Evolutionary conservation across 53 echinoderm and acorn worm genomes (phyloP), one percentile per base, ranked within the genome.

Genomic region (Astropecten irregularis): DNA sequence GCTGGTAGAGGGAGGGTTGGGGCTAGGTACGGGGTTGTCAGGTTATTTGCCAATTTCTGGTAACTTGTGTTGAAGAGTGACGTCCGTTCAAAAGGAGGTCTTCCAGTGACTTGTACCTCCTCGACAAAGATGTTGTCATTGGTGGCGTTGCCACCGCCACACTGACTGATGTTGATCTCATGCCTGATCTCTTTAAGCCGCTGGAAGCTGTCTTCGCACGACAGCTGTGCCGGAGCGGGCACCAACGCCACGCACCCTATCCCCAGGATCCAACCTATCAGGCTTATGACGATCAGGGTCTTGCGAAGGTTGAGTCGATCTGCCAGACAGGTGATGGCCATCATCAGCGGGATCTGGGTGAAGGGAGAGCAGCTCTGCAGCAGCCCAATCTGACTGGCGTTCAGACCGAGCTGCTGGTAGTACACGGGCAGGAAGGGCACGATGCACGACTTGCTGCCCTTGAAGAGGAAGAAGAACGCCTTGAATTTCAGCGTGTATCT

Each of bases 401-500:
- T 62, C 35, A 85, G 65, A n/a, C 86, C 86, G 15, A 64, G 71
- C 33, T 85, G 86, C 76, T 85, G 86, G 55, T 85, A 85, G 44
- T 74, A 85, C 0, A 85, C 86, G 27, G 86, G 86, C 21, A 85
- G 67, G 66, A 85, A 85, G 31, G 86, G 86, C 35, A 85, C 86
- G 53, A 85, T 74, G 44, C 86, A 85, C 27, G 86, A 85, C 86
- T 85, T 85, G 76, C 86, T 85, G 3, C 86, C 86, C 52, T 85
- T 85, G 86, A 85, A 85, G 38, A 85, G 86, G 55, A 85, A 85
- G 53, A 85, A 85, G 86, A 85, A 85, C 4, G 86, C 86, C 76
- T 85, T 85, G 66, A 85, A 85, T 8, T 85, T 85, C 65, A 85
- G 40, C 28, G 86, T 85, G 21, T 74, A 74, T 5, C 29, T 51